These are phyloP conservation scores for Apodemus sylvaticus DNA, from an alignment of 2,113 vertebrate genomes.

Conservation along the genomic window DNA sequence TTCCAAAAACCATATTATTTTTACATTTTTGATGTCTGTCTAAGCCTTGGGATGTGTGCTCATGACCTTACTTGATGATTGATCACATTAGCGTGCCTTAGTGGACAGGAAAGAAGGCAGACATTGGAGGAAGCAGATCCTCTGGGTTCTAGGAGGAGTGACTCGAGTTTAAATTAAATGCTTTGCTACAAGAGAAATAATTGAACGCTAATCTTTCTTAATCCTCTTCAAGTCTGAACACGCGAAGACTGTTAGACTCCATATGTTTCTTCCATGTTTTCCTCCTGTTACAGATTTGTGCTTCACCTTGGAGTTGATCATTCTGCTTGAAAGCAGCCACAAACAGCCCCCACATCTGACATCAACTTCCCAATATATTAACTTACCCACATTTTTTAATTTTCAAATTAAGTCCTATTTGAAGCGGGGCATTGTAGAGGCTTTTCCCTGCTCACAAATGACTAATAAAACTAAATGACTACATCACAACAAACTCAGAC, in stretches of 20 bases:
- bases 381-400: neutral
- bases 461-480: neutral
- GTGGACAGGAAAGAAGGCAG: neutral
- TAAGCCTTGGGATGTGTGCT: neutral
- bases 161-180: slow-evolving; percentile 7
- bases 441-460: neutral
- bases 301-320: neutral
- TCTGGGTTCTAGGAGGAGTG: neutral
- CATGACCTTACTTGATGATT: neutral
- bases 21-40: neutral
- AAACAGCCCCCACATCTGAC: neutral
- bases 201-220: neutral
- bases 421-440: neutral
- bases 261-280: neutral
- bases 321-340: neutral
- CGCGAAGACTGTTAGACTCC: neutral
- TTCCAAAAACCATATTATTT: neutral
- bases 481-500: neutral
- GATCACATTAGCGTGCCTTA: neutral
- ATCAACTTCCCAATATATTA: neutral
- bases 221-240: neutral
- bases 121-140: neutral
- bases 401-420: neutral
- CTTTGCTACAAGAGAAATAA: slow-evolving; percentile 40
- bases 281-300: neutral